Evolutionary conservation across 2,797 vertebrate species (phyloP), one percentile per base, ranked within the genome.

Genomic region (Pangasius sanitwongsei): DNA sequence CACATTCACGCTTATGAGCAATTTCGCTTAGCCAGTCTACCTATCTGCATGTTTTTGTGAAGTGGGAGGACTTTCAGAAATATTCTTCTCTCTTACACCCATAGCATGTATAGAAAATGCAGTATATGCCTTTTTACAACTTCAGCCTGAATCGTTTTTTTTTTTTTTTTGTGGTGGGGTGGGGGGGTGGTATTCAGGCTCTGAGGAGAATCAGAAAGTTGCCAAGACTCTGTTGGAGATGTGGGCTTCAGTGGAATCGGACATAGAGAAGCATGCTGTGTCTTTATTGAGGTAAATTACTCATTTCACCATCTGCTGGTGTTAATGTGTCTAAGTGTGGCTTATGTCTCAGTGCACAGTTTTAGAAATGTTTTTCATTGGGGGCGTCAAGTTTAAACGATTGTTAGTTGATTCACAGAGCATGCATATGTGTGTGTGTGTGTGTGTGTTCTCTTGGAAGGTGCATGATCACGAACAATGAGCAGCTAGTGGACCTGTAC

Each of bases 271-370:
- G 86, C 94, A 95, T 92, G 96, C 97, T 15, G 23, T 94, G 91
- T 91, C 86, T 31, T 91, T 99, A 85, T 92, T 99, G 91, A 95
- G 98, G 98, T 99, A 97, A 96, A 92, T 93, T 28, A 90, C 82
- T 31, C 18, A 63, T 77, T 85, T 90, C 34, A 95, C 95, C 95
- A 97, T 96, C 96, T 96, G 96, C 95, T 96, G 34, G 53, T 12
- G 53, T 86, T 44, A 37, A 61, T 86, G 6, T 75, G 69, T 41
- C 53, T 80, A 34, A 2, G 7, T 18, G 16, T 5, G 18, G 28
- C 3, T 85, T 65, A 44, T 44, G 63, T 44, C 67, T 72, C 25
- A 65, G 37, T 41, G 82, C 8, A 59, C 20, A 16, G 25, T 83
- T 65, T 65, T 65, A 83, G 50, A 65, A 65, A 83, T 48, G 23